These are phyloP conservation scores for Hoplias malabaricus DNA, from an alignment of 2,113 vertebrate genomes.

Conservation along the genomic window DNA sequence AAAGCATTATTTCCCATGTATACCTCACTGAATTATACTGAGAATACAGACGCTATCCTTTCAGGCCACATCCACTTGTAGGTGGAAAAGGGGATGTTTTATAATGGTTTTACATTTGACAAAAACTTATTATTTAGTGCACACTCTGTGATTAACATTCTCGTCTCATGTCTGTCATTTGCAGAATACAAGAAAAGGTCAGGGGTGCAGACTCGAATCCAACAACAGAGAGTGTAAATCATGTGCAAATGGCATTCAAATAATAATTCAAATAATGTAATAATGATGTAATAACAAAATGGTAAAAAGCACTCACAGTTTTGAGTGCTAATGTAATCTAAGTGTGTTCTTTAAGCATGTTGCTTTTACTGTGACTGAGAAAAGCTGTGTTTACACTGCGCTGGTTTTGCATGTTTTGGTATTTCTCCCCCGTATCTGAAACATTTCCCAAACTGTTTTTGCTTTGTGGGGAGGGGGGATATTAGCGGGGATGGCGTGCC, in stretches of 20 bases:
- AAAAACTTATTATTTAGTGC: too few species aligned
- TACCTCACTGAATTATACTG: too few species aligned
- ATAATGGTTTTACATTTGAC: too few species aligned
- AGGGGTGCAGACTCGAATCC: background rate
- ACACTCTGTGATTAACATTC: background rate
- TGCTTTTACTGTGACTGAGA: background rate
- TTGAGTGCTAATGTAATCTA: background rate
- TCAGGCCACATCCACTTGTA: too few species aligned
- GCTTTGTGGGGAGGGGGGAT: too few species aligned
- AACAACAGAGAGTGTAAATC: background rate
- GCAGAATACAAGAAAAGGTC: background rate
- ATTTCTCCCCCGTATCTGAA: constrained; percentile 1
- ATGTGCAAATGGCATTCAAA: background rate
- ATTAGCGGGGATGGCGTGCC: too few species aligned
- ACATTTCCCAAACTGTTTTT: constrained; percentile 10
- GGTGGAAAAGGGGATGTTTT: too few species aligned
- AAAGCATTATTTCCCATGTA: too few species aligned
- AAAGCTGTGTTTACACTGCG: background rate
- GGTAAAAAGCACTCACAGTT: background rate
- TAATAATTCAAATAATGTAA: too few species aligned
- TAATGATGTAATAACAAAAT: too few species aligned
- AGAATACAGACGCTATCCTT: too few species aligned
- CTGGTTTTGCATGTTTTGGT: constrained; percentile 6
- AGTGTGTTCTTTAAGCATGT: too few species aligned
- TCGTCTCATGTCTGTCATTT: background rate